Evolutionary conservation across 1,140 invertebrate species (phyloP).

Genomic region (Chelonus insularis): DNA sequence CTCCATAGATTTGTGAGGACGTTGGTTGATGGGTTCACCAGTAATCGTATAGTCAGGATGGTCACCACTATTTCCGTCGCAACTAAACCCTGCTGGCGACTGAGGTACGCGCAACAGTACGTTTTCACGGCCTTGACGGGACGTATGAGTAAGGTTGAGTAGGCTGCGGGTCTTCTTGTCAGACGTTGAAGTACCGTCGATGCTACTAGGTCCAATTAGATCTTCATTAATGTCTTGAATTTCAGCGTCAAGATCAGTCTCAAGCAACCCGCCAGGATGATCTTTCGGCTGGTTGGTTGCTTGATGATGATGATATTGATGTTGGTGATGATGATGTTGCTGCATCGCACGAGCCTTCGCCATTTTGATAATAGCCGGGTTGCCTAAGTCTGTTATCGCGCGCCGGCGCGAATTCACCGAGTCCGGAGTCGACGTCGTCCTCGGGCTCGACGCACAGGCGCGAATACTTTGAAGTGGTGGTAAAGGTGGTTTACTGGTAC

Average conservation of each 20-base stretch:
- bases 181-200: slow-evolving; percentile 57
- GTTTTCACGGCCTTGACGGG: slow-evolving; percentile 48
- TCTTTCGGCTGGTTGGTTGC: slow-evolving; percentile 34
- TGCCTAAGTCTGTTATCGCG: slow-evolving; percentile 56
- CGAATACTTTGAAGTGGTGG: slow-evolving; percentile 45
- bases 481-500: slow-evolving; percentile 53
- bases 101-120: slow-evolving; percentile 50
- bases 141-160: slow-evolving; percentile 72
- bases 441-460: slow-evolving; percentile 38
- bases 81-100: slow-evolving; percentile 47
- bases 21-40: slow-evolving; percentile 54
- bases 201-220: slow-evolving; percentile 42
- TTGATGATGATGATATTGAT: slow-evolving; percentile 22
- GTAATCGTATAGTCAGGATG: slow-evolving; percentile 25
- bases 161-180: slow-evolving; percentile 76
- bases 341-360: slow-evolving; percentile 59
- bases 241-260: slow-evolving; percentile 81
- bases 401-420: slow-evolving; percentile 53
- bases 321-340: slow-evolving; percentile 32
- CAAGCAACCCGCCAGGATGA: slow-evolving; percentile 70
- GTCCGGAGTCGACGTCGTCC: slow-evolving; percentile 41
- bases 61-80: slow-evolving; percentile 37
- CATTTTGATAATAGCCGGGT: slow-evolving; percentile 58
- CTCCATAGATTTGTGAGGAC: slow-evolving; percentile 89
- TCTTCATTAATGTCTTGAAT: slow-evolving; percentile 34